Percentiles rank a stretch among this genome's conserved stretches.
Evolutionary conservation across 2,797 vertebrate species (phyloP).

Genomic region (Crenuchus spilurus): DNA sequence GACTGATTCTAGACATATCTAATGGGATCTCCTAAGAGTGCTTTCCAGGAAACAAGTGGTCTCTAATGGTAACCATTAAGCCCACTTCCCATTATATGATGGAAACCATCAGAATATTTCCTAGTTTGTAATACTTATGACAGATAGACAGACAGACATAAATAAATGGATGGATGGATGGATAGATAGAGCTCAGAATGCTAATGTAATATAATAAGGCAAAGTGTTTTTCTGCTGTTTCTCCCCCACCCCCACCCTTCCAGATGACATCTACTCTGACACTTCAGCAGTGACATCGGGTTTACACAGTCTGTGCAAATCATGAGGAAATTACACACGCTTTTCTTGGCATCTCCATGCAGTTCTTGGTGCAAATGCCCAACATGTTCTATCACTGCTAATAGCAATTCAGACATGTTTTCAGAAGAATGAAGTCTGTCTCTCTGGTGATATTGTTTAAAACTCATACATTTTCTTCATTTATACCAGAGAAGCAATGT

Average conservation of each 20-base stretch:
- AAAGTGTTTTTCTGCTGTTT: neutral
- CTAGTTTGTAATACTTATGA: too few relatives aligned
- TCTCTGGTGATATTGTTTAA: neutral
- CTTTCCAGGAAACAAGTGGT: too few relatives aligned
- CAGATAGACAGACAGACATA: too few relatives aligned
- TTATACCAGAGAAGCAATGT: neutral
- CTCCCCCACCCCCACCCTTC: neutral
- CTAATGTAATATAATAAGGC: neutral
- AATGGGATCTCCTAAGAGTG: too few relatives aligned
- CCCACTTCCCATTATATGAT: too few relatives aligned
- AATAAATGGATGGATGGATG: too few relatives aligned
- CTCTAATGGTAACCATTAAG: too few relatives aligned
- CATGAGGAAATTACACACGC: slow-evolving; percentile 31
- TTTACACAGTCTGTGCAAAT: slow-evolving; percentile 25
- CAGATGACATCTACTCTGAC: slow-evolving; percentile 35
- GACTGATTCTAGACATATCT: too few relatives aligned
- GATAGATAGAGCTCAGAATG: too few relatives aligned
- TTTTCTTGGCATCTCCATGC: slow-evolving; percentile 22
- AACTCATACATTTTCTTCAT: too few relatives aligned
- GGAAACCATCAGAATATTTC: too few relatives aligned
- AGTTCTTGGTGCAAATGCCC: slow-evolving; percentile 12
- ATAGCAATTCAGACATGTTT: slow-evolving; percentile 1
- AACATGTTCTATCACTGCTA: slow-evolving; percentile 11
- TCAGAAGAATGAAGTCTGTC: too few relatives aligned
- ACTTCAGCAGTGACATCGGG: slow-evolving; percentile 29